Percentiles rank a stretch among this genome's conserved stretches.
Evolutionary conservation across 2,888 invertebrate species (phyloP).

Genomic region (Ectemnius lituratus): DNA sequence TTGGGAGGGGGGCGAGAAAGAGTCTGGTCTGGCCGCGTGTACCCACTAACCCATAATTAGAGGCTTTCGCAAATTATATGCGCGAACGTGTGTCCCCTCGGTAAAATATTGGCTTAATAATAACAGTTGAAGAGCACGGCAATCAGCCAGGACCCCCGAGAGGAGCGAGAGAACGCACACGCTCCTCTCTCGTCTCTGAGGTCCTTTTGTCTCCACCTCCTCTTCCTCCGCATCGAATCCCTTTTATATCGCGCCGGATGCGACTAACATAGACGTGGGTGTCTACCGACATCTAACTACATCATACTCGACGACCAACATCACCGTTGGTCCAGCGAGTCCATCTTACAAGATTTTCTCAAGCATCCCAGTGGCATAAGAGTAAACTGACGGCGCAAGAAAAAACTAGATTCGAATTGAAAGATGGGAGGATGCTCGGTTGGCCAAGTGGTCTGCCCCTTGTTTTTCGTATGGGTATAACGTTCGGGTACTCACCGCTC

Average conservation of each 20-base stretch:
- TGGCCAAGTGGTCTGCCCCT: too few relatives aligned
- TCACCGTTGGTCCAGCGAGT: too few relatives aligned
- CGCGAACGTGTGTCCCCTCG: conserved; percentile 77
- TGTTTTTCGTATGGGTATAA: conserved; percentile 57
- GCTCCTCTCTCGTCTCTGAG: conserved; percentile 8
- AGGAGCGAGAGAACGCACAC: conserved; percentile 53
- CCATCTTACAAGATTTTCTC: too few relatives aligned
- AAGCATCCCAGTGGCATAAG: neutral
- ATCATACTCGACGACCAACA: too few relatives aligned
- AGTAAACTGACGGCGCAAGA: neutral
- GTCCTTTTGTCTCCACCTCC: conserved; percentile 62
- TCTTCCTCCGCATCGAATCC: conserved; percentile 52
- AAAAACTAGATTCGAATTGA: conserved; percentile 12
- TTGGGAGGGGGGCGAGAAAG: too few relatives aligned
- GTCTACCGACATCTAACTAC: conserved; percentile 11
- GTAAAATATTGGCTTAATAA: conserved; percentile 78
- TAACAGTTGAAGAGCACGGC: conserved; percentile 77
- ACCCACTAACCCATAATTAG: conserved; percentile 75
- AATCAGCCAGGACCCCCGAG: conserved; percentile 74
- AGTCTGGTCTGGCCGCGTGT: conserved; percentile 47
- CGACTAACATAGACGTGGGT: conserved; percentile 29
- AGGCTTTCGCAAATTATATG: conserved; percentile 78
- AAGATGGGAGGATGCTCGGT: too few relatives aligned
- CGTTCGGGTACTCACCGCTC: conserved; percentile 43
- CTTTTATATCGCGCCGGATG: too few relatives aligned